Percentiles rank a stretch among this genome's conserved stretches.
phyloP scores from a whole-genome alignment of 2,797 vertebrate genomes.

The Echiichthys vipera region DNA sequence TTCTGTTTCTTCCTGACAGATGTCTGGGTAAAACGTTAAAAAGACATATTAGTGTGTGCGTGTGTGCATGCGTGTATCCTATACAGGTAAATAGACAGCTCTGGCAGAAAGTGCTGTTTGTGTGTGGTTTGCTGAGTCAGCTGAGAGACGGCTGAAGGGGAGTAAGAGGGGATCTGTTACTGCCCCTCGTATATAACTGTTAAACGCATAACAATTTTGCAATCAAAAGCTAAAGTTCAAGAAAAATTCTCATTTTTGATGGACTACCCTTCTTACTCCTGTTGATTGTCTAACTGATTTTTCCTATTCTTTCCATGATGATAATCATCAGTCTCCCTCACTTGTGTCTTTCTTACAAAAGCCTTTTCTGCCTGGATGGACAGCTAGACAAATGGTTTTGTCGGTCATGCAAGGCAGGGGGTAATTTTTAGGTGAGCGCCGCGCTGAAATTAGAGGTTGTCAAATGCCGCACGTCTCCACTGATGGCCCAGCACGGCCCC shows the following conservation, averaged over 20 bases:
- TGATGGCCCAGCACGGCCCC: conserved; percentile 76
- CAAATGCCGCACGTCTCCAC: conserved; percentile 75
- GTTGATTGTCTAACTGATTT: background rate
- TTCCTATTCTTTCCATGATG: conserved; percentile 26
- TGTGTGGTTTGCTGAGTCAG: conserved; percentile 63
- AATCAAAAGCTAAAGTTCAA: conserved; percentile 21
- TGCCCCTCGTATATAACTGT: background rate
- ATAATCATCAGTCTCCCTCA: conserved; percentile 14
- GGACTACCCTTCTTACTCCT: background rate
- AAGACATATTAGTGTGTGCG: conserved; percentile 32
- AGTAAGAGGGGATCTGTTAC: conserved; percentile 30
- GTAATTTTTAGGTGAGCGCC: conserved; percentile 80
- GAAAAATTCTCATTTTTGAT: conserved; percentile 14
- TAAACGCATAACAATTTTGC: background rate
- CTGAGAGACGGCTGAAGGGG: conserved; percentile 36
- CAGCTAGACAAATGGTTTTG: conserved; percentile 80
- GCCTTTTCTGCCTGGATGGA: conserved; percentile 67
- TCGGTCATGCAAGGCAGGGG: conserved; percentile 69
- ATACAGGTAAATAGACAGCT: conserved; percentile 47
- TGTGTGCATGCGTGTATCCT: conserved; percentile 7
- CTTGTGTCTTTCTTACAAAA: conserved; percentile 41
- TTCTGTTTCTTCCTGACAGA: conserved; percentile 44
- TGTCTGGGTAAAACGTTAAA: conserved; percentile 43
- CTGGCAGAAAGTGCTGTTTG: conserved; percentile 33
- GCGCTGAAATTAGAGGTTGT: conserved; percentile 82